Evolutionary conservation across 2,888 invertebrate species (phyloP), one percentile per base, ranked within the genome.

Genomic region (Calliphora vomitoria): DNA sequence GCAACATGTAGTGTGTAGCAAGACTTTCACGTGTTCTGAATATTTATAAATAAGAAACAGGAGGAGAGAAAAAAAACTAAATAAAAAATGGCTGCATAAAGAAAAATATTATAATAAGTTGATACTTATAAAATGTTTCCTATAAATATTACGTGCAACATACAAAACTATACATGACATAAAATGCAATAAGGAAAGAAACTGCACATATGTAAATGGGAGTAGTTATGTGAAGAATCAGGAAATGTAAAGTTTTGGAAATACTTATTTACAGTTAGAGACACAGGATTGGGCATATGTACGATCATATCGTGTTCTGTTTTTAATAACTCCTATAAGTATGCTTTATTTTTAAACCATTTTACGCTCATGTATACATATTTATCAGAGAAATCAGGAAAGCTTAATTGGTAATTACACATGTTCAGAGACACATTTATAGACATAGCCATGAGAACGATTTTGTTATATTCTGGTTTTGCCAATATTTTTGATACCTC

Each of bases 1-100:
- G 47, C 60, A 80, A n/a, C 35, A 71, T 81, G 64, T 50, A 11
- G 71, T 53, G 76, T 25, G 41, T 41, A 64, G 25, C 71, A 80
- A 80, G 69, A 41, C 83, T 71, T 80, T 83, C 80, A 87, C 86
- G 83, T 87, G 86, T 75, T 81, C 80, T 76, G 86, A 87, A 87
- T 87, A 87, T 86, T 75, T 83, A 80, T 83, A 50, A 71, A 64
- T 58, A 82, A 31, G 25, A 58, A n/a, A 55, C 31, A 15, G 35
- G 4, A 25, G 13, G 13, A 11, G 4, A 4, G 10, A 8, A 20
- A 47, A 58, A 72, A 41, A 15, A 20, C 20, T 38, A 62, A 62
- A 62, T 72, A 44, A 81, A 72, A 81, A 64, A 64, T 62, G 53
- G 62, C 1, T 53, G 81, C 50, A 72, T 72, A 64, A 47, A 62